Conservation (phyloP, 2,888 invertebrate genomes). For the Leucoptera coffeella region DNA sequence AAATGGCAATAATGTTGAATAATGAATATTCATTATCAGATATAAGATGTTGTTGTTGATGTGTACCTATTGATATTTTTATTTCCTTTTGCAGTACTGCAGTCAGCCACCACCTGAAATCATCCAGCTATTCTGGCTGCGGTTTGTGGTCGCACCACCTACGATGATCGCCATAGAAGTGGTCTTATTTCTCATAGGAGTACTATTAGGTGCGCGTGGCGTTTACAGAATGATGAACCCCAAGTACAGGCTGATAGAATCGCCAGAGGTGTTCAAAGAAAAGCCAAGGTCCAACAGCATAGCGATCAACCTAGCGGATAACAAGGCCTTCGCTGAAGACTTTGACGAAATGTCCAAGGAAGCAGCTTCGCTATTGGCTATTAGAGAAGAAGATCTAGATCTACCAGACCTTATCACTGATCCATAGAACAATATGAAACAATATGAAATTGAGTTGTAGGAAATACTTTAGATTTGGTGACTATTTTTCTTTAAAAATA, state of each 20-base stretch:
- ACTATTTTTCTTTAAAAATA: too few species aligned
- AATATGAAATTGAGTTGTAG: constrained; percentile 12
- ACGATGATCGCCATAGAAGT: constrained; percentile 34
- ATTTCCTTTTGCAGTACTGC: constrained; percentile 19
- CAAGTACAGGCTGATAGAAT: constrained; percentile 18
- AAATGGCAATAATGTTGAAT: too few species aligned
- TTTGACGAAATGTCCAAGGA: too few species aligned
- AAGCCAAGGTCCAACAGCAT: constrained; percentile 16
- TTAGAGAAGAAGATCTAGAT: constrained; percentile 23
- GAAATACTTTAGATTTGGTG: too few species aligned
- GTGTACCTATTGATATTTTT: not conserved
- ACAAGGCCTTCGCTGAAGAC: constrained; percentile 15
- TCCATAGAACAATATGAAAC: too few species aligned
- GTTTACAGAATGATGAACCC: constrained; percentile 23
- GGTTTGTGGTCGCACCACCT: constrained; percentile 45
- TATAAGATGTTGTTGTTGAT: too few species aligned
- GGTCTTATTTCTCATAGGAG: constrained; percentile 34
- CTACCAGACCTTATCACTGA: constrained; percentile 18
- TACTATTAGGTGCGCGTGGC: constrained; percentile 30
- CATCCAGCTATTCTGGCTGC: constrained; percentile 28
- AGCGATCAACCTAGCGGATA: constrained; percentile 17
- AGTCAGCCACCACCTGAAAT: constrained; percentile 31
- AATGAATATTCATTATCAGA: too few species aligned
- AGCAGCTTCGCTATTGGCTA: constrained; percentile 24
- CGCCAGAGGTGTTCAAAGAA: constrained; percentile 7